phyloP scores from a whole-genome alignment of 1,140 invertebrate species.

The Ostrea edulis region DNA sequence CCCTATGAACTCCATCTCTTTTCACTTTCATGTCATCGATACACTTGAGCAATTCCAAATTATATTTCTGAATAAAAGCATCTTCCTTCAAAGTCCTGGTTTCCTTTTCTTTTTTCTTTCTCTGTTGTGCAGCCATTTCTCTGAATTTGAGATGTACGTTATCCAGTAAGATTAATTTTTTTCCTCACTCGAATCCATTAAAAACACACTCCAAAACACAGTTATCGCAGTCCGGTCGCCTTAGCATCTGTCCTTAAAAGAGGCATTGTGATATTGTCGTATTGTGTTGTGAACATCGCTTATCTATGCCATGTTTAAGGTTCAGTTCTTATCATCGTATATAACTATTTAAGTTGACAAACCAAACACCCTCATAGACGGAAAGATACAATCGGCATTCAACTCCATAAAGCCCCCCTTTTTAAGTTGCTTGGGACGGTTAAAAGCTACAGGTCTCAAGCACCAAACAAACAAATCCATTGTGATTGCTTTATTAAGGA shows the following conservation, averaged over 20 bases:
- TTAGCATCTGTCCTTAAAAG: constrained; percentile 11
- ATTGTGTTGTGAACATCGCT: constrained; percentile 34
- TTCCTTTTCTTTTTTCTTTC: constrained; percentile 22
- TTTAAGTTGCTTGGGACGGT: constrained; percentile 36
- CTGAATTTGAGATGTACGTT: not conserved
- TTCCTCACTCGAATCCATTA: not conserved
- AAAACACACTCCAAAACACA: not conserved
- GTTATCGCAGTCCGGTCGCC: constrained; percentile 3
- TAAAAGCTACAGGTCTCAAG: constrained; percentile 38
- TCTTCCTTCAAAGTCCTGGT: constrained; percentile 31
- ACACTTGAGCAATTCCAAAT: constrained; percentile 53
- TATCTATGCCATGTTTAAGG: constrained; percentile 33
- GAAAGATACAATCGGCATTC: constrained; percentile 21
- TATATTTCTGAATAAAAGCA: constrained; percentile 52
- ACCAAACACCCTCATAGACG: constrained; percentile 30
- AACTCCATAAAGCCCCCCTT: constrained; percentile 28
- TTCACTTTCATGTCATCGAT: constrained; percentile 58
- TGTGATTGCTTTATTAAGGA: constrained; percentile 37
- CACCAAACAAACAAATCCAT: constrained; percentile 38
- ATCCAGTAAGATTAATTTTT: not conserved
- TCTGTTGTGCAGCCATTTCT: not conserved
- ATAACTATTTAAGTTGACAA: constrained; percentile 37
- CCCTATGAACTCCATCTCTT: constrained; percentile 51
- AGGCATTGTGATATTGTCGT: not conserved
- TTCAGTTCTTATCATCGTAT: constrained; percentile 32